These are phyloP conservation scores for Polyommatus icarus DNA, from an alignment of 2,888 invertebrate species.

Conservation along the genomic window DNA sequence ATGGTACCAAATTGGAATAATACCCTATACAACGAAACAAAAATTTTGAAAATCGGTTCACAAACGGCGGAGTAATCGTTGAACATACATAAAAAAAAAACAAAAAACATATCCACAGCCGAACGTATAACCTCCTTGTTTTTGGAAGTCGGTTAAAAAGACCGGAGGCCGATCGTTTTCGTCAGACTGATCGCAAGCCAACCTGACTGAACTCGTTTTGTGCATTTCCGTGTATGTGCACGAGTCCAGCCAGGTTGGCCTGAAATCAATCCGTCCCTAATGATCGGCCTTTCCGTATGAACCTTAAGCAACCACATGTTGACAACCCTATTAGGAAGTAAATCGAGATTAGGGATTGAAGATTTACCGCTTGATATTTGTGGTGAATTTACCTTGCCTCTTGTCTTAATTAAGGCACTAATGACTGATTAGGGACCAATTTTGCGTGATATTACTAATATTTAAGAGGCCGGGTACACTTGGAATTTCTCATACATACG, in stretches of 20 bases:
- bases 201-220: background rate
- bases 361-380: conserved; percentile 11
- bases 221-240: background rate
- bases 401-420: background rate
- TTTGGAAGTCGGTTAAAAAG: too few species aligned
- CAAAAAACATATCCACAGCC: too few species aligned
- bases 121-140: too few species aligned
- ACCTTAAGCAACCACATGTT: background rate
- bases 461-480: too few species aligned
- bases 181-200: background rate
- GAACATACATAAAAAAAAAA: too few species aligned
- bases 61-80: too few species aligned
- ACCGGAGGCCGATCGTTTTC: background rate
- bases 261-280: background rate
- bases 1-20: too few species aligned
- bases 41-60: too few species aligned
- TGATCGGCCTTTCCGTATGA: background rate
- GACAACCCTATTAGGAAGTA: background rate
- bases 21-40: too few species aligned
- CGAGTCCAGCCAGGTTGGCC: background rate
- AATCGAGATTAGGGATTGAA: conserved; percentile 13
- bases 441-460: background rate
- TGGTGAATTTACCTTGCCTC: background rate
- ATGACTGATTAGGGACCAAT: background rate
- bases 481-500: too few species aligned